phyloP scores from a whole-genome alignment of 2,797 vertebrate species.

The Poecile montanus region DNA sequence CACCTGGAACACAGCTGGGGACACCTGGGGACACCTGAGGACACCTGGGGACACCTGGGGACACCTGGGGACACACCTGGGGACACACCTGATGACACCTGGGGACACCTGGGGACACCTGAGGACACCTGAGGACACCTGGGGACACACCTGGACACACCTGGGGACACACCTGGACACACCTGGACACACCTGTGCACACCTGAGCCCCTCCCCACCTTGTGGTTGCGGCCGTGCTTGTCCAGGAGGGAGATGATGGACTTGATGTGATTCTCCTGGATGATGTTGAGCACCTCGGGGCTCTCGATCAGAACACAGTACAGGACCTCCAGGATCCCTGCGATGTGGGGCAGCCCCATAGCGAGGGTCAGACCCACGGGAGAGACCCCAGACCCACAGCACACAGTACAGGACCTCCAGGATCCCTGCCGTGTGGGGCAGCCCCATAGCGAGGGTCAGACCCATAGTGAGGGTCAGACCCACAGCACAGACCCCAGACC shows the following conservation, averaged over 20 bases:
- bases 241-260: constrained; percentile 96
- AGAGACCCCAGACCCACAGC: background rate
- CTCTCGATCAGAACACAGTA: constrained; percentile 94
- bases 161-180: background rate
- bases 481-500: too few species aligned
- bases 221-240: constrained; percentile 96
- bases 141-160: background rate
- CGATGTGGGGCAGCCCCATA: background rate
- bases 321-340: constrained; percentile 94
- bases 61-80: too few species aligned
- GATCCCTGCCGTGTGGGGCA: too few species aligned
- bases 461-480: too few species aligned
- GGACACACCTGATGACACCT: too few species aligned
- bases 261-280: constrained; percentile 97
- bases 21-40: constrained; percentile 74
- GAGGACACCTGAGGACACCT: too few species aligned
- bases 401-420: too few species aligned
- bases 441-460: too few species aligned
- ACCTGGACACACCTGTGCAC: background rate
- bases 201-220: constrained; percentile 73
- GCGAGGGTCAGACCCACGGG: background rate
- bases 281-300: constrained; percentile 96
- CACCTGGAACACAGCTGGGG: too few species aligned
- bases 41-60: too few species aligned
- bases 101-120: background rate